Base-by-base conservation (phyloP, 2,888 invertebrate genomes). In the Hybos culiciformis region DNA sequence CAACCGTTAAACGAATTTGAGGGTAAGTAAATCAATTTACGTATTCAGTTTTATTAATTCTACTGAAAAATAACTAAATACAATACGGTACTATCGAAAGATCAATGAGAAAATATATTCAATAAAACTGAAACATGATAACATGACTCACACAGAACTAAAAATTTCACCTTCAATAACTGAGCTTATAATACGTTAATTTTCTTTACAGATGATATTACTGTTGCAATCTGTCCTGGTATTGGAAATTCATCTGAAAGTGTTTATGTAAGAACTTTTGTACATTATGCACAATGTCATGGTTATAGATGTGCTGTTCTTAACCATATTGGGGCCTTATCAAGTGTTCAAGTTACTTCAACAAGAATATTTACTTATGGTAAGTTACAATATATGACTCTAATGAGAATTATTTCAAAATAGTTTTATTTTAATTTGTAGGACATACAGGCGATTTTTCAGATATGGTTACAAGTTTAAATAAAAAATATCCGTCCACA, bases 221-320 rank as follows among this genome's bases (percentile, higher is more conserved):
- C 87, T 4, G 76, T 92, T 46, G 86, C 87, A 11, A 81, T 92
- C 54, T 87, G 87, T 57, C 85, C 90, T 39, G 93, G 93, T 47
- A 92, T 94, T 56, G 91, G 91, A 39, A 94, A 93, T 68, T 86
- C 86, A 37, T 92, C 92, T 37, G 93, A 94, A 67, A 88, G 87
- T 58, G 83, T 90, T 40, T 94, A 94, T 67, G 88, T 94, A 48
- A 75, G 92, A 48, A 91, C 92, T 15, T 90, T 90, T 65, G 91
- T 93, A 9, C 84, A 90, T 60, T 83, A 88, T 67, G 90, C 90
- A 12, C 90, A 91, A 63, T 82, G 82, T 53, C 83, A 86, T 61
- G 93, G 93, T 2, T 93, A 86, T 68, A 72, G 92, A 49, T 91
- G 91, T 63, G 87, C 87, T 5, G 92, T 93, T 20, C 75, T 94